These are phyloP conservation scores for Hydrotaea diabolus DNA, from an alignment of 2,888 invertebrate species.

Conservation along the genomic window DNA sequence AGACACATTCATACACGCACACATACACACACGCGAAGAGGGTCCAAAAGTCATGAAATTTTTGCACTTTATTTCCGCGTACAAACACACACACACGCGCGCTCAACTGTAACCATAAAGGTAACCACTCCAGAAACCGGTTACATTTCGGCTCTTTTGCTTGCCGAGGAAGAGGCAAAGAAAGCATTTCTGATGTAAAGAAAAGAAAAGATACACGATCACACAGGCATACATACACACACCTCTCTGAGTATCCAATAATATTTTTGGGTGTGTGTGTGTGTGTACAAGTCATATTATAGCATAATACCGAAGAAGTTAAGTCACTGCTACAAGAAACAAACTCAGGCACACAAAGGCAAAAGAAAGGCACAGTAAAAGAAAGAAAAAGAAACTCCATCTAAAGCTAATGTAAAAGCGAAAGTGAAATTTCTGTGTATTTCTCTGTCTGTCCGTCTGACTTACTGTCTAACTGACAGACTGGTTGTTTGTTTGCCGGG, in stretches of 20 bases:
- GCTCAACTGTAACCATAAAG: not conserved
- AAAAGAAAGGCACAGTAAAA: constrained; percentile 79
- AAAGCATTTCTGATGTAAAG: constrained; percentile 47
- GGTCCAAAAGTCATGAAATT: constrained; percentile 62
- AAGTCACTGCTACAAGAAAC: constrained; percentile 56
- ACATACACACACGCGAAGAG: constrained; percentile 23
- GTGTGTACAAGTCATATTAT: not conserved
- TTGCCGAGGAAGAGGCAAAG: constrained; percentile 28
- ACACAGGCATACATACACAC: constrained; percentile 26
- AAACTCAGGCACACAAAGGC: constrained; percentile 28
- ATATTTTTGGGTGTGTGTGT: constrained; percentile 21
- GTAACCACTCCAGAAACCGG: constrained; percentile 40
- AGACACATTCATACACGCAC: constrained; percentile 4
- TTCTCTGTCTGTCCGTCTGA: not conserved
- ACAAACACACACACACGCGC: constrained; percentile 7
- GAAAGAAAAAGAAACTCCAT: constrained; percentile 59
- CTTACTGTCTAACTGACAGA: not conserved
- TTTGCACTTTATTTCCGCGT: constrained; percentile 64
- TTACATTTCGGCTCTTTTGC: constrained; percentile 23
- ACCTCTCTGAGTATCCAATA: not conserved
- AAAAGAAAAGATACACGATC: constrained; percentile 45
- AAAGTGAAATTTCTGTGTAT: constrained; percentile 81
- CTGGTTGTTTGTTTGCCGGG: not conserved
- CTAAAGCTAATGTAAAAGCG: constrained; percentile 75
- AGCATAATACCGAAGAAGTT: constrained; percentile 54